These are phyloP conservation scores for Pandemis corylana DNA, from an alignment of 2,888 invertebrate genomes.

Conservation along the genomic window DNA sequence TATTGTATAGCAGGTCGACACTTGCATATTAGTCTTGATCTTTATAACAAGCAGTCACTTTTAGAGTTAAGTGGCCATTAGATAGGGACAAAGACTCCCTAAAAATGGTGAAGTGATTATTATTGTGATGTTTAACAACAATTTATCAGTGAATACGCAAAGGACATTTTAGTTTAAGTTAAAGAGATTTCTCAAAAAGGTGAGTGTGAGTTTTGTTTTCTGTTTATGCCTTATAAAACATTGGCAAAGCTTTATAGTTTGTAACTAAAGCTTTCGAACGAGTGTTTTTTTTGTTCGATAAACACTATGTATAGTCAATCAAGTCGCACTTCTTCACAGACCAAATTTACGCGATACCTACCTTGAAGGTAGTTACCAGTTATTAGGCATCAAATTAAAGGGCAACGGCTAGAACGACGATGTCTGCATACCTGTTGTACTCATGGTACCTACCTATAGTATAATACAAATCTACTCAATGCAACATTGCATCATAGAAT, in stretches of 20 bases:
- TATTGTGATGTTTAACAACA: conserved; percentile 22
- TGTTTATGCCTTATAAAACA: neutral
- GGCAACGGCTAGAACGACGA: too few species aligned
- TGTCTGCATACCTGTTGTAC: too few species aligned
- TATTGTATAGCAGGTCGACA: conserved; percentile 10
- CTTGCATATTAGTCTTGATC: conserved; percentile 11
- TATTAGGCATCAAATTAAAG: too few species aligned
- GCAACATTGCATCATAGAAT: too few species aligned
- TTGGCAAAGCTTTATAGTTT: neutral
- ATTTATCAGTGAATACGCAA: neutral
- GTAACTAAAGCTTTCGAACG: neutral
- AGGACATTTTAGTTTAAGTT: neutral
- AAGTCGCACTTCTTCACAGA: too few species aligned
- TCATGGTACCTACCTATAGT: too few species aligned
- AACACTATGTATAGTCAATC: too few species aligned
- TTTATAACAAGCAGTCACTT: conserved; percentile 11
- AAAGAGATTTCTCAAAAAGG: conserved; percentile 7
- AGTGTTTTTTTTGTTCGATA: neutral
- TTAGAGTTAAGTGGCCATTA: conserved; percentile 3
- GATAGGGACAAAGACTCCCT: neutral
- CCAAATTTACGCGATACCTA: too few species aligned
- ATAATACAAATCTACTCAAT: too few species aligned
- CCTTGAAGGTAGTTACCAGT: too few species aligned
- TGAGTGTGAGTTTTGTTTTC: conserved; percentile 9
- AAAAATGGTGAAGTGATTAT: conserved; percentile 18